phyloP scores from a whole-genome alignment of 2,888 invertebrate species.

The Ochropacha duplaris region DNA sequence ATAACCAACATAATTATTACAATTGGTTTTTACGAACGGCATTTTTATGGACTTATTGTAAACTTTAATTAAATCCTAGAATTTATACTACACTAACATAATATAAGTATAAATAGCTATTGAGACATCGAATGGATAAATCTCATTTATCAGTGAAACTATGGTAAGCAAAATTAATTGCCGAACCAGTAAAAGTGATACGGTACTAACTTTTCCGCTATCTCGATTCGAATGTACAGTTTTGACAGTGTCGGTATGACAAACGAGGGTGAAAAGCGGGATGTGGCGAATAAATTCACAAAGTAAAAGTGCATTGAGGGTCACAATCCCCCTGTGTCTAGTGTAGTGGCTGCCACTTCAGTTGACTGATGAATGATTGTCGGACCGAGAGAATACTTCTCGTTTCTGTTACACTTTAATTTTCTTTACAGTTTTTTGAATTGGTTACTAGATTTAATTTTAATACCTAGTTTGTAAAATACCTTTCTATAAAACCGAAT shows the following conservation, averaged over 20 bases:
- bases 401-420: constrained; percentile 37
- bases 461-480: too few relatives aligned
- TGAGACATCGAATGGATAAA: neutral
- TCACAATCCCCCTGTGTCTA: constrained; percentile 50
- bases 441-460: neutral
- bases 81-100: too few relatives aligned
- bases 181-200: neutral
- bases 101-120: too few relatives aligned
- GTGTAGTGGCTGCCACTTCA: constrained; percentile 60
- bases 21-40: too few relatives aligned
- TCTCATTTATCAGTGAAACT: neutral
- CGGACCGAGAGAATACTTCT: constrained; percentile 46
- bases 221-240: constrained; percentile 5
- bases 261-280: constrained; percentile 57
- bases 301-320: constrained; percentile 63
- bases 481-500: too few relatives aligned
- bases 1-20: too few relatives aligned
- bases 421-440: constrained; percentile 12
- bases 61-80: too few relatives aligned
- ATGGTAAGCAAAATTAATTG: neutral
- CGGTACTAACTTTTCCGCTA: neutral
- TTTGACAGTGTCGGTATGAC: constrained; percentile 48
- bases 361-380: constrained; percentile 55
- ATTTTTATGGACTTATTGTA: too few relatives aligned
- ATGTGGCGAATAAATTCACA: constrained; percentile 60